Base-by-base conservation (phyloP, 2,888 invertebrate genomes). In the Orthosia gracilis region DNA sequence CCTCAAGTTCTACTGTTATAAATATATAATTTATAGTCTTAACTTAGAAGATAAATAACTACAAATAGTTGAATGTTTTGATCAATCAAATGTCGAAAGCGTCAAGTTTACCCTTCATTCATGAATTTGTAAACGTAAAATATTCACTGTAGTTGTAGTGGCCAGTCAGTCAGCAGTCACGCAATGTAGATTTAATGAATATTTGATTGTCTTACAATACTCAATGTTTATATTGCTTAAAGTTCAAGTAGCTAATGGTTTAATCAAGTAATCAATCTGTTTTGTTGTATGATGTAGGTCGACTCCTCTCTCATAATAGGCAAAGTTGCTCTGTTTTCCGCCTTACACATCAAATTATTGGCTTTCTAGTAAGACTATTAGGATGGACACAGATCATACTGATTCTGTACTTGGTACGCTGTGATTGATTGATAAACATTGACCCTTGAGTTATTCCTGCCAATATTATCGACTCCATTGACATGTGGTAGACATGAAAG, bases 131-230 rank as follows among this genome's bases (percentile, higher is more conserved):
- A 59, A 49, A 75, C 67, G 79, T 82, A 69, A 83, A 82, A 80
- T 84, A 84, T 82, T 84, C 61, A 80, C 18, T 40, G 61, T 66
- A 49, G 65, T 66, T 59, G 65, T 74, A 68, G 59, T 74, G 63
- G 69, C 31, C 54, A 73, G 59, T 67, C 66, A 63, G 57, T 70
- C 63, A 68, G 55, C 18, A 80, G 74, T 67, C 71, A 84, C 76
- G 82, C 84, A 65, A 84, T 52, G 66, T 80, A 64, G 67, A 78
- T 80, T 18, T 58, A 75, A 69, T 82, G 65, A 80, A 80, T 79
- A 80, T 70, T 80, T 71, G 69, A 81, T 70, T 45, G 64, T 57
- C 40, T 58, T 68, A 50, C 81, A 79, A 74, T 83, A 69, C 45
- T 47, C 79, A 31, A 54, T 71, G 74, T 83, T 81, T 61, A 40